Evolutionary conservation across 1,140 invertebrate species (phyloP), one percentile per base, ranked within the genome.

Genomic region (Dufourea novaeangliae): DNA sequence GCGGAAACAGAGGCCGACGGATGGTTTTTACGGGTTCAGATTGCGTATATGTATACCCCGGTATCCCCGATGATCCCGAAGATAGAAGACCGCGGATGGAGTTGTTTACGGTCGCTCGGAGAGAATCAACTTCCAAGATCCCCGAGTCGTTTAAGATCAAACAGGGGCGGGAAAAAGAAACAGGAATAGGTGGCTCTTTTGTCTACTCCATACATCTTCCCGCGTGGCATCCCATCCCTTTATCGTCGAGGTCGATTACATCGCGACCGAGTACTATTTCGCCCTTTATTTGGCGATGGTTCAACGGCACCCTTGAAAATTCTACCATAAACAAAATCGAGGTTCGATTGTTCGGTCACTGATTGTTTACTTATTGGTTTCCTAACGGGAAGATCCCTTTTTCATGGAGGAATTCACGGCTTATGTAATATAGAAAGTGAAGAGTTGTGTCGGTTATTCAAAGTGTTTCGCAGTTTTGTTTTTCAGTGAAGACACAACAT

Each of bases 61-160:
- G 46, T 74, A 41, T 74, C 41, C n/a, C 61, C 11, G 6, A 14
- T 34, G 67, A 71, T 77, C 68, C 46, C 14, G 57, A 54, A 71
- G 67, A 77, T 77, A 44, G 46, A 63, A 62, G 57, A 54, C 37
- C 8, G 14, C 57, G 56, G n/a, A 63, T 77, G 56, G 34, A 63
- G 68, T 71, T 77, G 68, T 77, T 77, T 77, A 77, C 67, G 57
- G n/a, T 41, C 57, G 32, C 17, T 22, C 32, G n/a, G 63, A 77
- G 27, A 50, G 68, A 71, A 68, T 22, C 39, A 52, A 70, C 56
- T 54, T 12, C 44, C 29, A 37, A 22, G 75, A 62, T 77, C 56
- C 44, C n/a, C 11, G 66, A 1, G 25, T 11, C 56, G 39, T 22
- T 59, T 25, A 12, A 46, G 22, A n/a, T n/a, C 2, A n/a, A n/a